Conservation (phyloP, 2,888 invertebrate species). For the Orthosia gothica region DNA sequence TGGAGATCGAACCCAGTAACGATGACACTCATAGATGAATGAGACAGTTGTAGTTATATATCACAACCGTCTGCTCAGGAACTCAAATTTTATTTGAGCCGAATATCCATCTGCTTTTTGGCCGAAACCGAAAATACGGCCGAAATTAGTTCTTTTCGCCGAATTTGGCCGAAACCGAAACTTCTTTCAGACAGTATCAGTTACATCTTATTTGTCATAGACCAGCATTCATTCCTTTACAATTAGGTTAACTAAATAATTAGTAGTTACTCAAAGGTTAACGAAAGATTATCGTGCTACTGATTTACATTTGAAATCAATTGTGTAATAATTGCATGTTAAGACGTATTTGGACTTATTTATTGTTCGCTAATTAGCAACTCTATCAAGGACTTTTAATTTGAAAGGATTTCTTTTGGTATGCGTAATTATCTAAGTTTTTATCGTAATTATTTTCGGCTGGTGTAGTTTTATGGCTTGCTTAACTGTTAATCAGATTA, state of each 20-base stretch:
- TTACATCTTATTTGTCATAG: constrained; percentile 69
- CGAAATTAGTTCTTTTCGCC: background rate
- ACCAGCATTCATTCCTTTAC: constrained; percentile 53
- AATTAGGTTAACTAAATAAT: constrained; percentile 64
- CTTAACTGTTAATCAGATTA: constrained; percentile 1
- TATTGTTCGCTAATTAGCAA: constrained; percentile 54
- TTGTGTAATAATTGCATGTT: constrained; percentile 63
- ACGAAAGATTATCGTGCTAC: constrained; percentile 69
- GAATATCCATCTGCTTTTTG: background rate
- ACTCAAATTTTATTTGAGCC: background rate
- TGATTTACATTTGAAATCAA: constrained; percentile 62
- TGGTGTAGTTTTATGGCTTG: background rate
- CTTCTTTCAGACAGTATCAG: background rate
- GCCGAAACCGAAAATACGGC: background rate
- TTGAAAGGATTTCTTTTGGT: constrained; percentile 35
- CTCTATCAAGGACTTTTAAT: constrained; percentile 52
- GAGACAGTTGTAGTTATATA: background rate
- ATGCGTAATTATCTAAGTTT: constrained; percentile 27
- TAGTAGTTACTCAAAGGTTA: constrained; percentile 66
- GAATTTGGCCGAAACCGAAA: background rate
- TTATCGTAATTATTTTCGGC: constrained; percentile 27
- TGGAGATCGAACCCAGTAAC: background rate
- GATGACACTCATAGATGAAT: background rate
- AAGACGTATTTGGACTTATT: constrained; percentile 51
- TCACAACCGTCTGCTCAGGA: background rate